Base-by-base conservation (phyloP, 1,140 invertebrate species). In the Rhyzopertha dominica region DNA sequence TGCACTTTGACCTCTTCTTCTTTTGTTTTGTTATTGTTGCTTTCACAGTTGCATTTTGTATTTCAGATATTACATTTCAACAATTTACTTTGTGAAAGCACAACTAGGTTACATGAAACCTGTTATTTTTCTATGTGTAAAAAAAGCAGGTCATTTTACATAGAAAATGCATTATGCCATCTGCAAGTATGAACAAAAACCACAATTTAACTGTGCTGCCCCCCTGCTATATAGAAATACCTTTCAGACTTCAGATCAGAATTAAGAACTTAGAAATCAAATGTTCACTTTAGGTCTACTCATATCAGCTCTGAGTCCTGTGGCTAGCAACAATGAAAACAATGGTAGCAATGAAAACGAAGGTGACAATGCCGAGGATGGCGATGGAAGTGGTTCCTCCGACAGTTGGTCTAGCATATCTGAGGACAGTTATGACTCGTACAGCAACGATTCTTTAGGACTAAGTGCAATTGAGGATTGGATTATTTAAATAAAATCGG, bases 301-400 rank as follows among this genome's bases (percentile, higher is more conserved):
- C n/a, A n/a, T n/a, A n/a, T n/a, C n/a, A n/a, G n/a, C n/a, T n/a
- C n/a, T n/a, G n/a, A n/a, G n/a, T n/a, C n/a, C n/a, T n/a, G n/a
- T 54, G 28, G 22, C 24, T 25, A 49, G 35, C 1, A 43, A 51
- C 8, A 46, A 49, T 28, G 44, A 51, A 18, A 47, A 74, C 17
- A 71, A 74, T 44, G 69, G 73, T 47, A 76, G 76, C 46, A 74
- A 75, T 52, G 70, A 67, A 13, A 73, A 76, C 65, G 65, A 70
- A 47, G 63, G 64, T 48, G 68, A 69, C 41, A 58, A 64, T 34
- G 55, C 53, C 34, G 54, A 56, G 36, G 61, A 61, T 23, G 51
- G 46, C 29, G 53, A 49, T 38, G 54, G 53, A 28, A 49, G 41
- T 46, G 48, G 47, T 16, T 49, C 38, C 14, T 52, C 53, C 38